Base-by-base conservation (phyloP, 2,888 invertebrate species). In the Gisinianus flammeolus region DNA sequence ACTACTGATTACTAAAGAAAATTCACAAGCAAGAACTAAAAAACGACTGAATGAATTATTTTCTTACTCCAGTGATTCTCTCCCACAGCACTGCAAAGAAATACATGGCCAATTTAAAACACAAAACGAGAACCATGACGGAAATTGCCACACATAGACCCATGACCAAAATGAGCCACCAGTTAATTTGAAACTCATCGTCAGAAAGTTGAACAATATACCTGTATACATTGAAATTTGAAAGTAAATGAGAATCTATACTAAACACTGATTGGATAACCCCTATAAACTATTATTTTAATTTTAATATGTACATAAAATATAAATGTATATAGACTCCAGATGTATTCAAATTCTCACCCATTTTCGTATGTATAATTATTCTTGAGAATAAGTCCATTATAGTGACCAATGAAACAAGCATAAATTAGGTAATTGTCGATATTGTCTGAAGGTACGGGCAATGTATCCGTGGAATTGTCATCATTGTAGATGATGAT, bases 101-200 rank as follows among this genome's bases (percentile, higher is more conserved):
- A 28, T 77, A 77, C 77, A 69, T 69, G 22, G 77, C 77, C 6
- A 77, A 19, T 10, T 66, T 31, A 28, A 77, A 77, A 28, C 77
- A 77, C 12, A 76, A 30, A 5, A 76, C 76, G 22, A 76, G 58
- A n/a, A 76, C 69, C 70, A 76, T 69, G 0, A 76, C 22, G 31
- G 70, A 69, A 56, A 19, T 54, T 71, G 35, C n/a, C n/a, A n/a
- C n/a, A 5, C 35, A 35, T 35, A 35, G 12, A 35, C 6, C 35
- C 35, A 19, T 62, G 2, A 73, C 58, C 33, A 73, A 73, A 31
- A 77, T 64, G 31, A 77, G 69, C 77, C 77, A 77, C 77, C 77
- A 77, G n/a, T 71, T 24, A 64, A 71, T 69, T 19, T 33, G 35
- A 12, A 71, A 28, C 30, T 52, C 62, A 31, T 52, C 62, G 12